Percentiles rank a stretch among this genome's conserved stretches.
Evolutionary conservation across 2,113 vertebrate species (phyloP).

Genomic region (Ochotona curzoniae): DNA sequence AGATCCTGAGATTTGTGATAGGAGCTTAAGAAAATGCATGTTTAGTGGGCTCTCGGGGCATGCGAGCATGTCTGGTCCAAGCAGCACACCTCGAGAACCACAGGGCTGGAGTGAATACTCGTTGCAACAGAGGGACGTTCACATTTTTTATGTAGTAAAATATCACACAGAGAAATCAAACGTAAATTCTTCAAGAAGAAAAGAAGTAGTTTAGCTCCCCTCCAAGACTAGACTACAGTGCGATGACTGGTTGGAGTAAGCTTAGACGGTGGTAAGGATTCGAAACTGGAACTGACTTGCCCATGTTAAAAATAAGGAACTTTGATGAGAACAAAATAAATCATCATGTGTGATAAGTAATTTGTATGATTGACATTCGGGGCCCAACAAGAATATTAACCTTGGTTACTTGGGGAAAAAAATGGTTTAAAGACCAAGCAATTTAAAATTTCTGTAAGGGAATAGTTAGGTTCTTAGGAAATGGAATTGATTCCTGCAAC

Average conservation of each 20-base stretch:
- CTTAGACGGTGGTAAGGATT: not conserved
- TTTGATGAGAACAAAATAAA: slow-evolving; percentile 23
- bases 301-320: not conserved
- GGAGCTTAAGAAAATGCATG: not conserved
- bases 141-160: not conserved
- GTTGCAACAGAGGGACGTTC: not conserved
- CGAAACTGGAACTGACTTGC: not conserved
- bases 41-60: slow-evolving; percentile 23
- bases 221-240: not conserved
- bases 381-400: not conserved
- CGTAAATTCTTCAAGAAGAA: not conserved
- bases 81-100: not conserved
- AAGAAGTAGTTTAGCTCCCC: not conserved
- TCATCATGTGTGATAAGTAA: not conserved
- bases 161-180: not conserved
- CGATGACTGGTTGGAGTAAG: not conserved
- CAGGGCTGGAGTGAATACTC: not conserved
- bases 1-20: not conserved
- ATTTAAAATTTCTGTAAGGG: slow-evolving; percentile 33
- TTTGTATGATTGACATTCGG: not conserved
- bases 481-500: slow-evolving; percentile 42
- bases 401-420: not conserved
- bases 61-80: not conserved
- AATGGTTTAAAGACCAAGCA: not conserved
- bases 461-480: not conserved